These are phyloP conservation scores for Siniperca undulata DNA, from an alignment of 2,797 vertebrate species.

Conservation along the genomic window DNA sequence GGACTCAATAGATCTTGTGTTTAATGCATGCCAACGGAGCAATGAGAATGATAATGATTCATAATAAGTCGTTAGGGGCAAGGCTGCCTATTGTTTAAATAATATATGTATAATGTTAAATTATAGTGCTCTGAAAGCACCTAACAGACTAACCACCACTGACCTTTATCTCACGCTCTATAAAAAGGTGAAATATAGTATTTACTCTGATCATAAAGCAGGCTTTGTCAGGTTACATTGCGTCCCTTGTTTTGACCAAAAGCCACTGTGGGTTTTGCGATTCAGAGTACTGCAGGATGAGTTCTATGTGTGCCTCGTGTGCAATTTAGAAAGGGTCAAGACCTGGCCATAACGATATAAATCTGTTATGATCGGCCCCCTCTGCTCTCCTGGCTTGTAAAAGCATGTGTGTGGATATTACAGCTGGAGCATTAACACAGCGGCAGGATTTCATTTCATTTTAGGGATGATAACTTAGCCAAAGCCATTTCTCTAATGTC, in stretches of 20 bases:
- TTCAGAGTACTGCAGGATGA: neutral
- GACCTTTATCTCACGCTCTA: neutral
- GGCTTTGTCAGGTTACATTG: neutral
- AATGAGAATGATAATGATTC: slow-evolving; percentile 17
- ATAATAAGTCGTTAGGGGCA: neutral
- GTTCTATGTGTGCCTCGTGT: neutral
- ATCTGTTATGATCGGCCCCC: neutral
- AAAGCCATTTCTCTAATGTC: slow-evolving; percentile 1
- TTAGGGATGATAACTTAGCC: neutral
- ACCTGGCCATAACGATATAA: neutral
- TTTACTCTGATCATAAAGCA: neutral
- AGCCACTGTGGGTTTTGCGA: neutral
- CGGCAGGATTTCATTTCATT: neutral
- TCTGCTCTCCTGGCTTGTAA: neutral
- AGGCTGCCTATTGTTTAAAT: neutral
- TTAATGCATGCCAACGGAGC: slow-evolving; percentile 17
- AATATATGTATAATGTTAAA: neutral
- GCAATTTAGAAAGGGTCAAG: neutral
- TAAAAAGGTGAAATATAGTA: neutral
- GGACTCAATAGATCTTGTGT: slow-evolving; percentile 15
- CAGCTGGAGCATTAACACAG: neutral
- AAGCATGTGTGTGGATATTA: neutral
- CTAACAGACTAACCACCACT: too few relatives aligned
- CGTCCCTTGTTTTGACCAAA: neutral
- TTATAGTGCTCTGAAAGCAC: too few relatives aligned